Base-by-base conservation (phyloP, 2,888 invertebrate species). In the Apotomis betuletana region DNA sequence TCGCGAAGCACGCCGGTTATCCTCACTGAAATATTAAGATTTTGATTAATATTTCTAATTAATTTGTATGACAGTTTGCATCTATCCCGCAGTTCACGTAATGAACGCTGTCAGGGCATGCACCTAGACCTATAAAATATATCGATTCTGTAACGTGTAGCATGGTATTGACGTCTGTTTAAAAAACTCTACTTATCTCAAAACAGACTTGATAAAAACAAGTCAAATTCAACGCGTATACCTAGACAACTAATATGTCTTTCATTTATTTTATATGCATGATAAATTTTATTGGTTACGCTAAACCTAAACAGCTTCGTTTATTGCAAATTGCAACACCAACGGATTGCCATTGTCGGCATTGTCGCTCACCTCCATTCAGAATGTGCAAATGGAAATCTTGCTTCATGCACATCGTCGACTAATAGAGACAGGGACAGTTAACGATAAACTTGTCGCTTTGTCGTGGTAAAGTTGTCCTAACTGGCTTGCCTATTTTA, bases 381-480 rank as follows among this genome's bases (percentile, higher is more conserved):
- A 95, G 94, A 80, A 96, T 94, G 75, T 95, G 91, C 15, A 95
- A 93, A 77, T 94, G 94, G 75, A 95, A 95, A 63, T 95, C 95
- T 81, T 95, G 95, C 85, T 97, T 97, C 93, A 96, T 95, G 83
- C 97, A 98, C 94, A 97, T 96, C 1, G 97, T 97, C 0, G 97
- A 97, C 83, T 94, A n/a, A n/a, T n/a, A 96, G 0, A 27, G 27
- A 27, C 27, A 27, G 27, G 96, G 96, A 84, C 97, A 97, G 75
- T 96, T 95, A 4, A 96, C 95, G 74, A 96, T 94, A 86, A 95
- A 98, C 78, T 94, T 94, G 5, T 94, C 90, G 2, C 27, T 27
- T 27, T 27, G 27, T 27, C 27, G 27, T 27, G 27, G 27, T 27
- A 27, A 27, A 27, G 27, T 2, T 2, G 27, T 27, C 2, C 2